Evolutionary conservation across 2,888 invertebrate genomes (phyloP).

Genomic region (Tetragonisca angustula): DNA sequence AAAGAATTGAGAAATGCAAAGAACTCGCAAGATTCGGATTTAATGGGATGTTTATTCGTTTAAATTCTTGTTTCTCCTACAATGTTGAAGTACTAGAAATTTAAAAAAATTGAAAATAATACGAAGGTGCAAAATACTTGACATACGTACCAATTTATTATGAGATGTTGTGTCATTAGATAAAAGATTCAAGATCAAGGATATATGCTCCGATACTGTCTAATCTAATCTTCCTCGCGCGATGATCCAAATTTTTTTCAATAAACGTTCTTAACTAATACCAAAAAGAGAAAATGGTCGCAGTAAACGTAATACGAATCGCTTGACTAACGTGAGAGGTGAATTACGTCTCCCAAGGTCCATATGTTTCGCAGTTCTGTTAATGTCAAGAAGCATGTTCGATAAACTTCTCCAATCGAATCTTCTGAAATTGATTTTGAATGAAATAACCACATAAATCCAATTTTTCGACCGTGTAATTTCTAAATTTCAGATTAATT

Average conservation of each 20-base stretch:
- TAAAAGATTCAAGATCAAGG: background rate
- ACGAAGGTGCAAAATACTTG: no score
- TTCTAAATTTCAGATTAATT: background rate
- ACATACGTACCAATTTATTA: background rate
- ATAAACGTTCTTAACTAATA: background rate
- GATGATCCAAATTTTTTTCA: constrained; percentile 2
- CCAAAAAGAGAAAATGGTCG: constrained; percentile 37
- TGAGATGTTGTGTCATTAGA: background rate
- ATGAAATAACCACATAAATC: background rate
- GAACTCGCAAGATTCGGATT: background rate
- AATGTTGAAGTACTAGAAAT: background rate
- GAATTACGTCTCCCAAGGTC: constrained; percentile 42
- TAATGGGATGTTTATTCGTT: background rate
- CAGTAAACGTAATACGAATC: constrained; percentile 10
- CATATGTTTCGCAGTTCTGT: constrained; percentile 31
- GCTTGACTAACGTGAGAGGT: constrained; percentile 49
- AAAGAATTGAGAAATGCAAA: background rate
- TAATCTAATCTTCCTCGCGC: background rate
- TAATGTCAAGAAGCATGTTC: background rate
- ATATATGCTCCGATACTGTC: background rate
- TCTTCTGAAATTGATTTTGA: background rate
- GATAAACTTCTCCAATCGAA: background rate
- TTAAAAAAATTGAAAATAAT: background rate
- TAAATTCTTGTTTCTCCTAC: background rate
- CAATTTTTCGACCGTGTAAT: background rate